Percentiles rank a stretch among this genome's conserved stretches.
These are phyloP conservation scores for Myrmecophaga tridactyla DNA, from an alignment of 2,113 vertebrate species.

Conservation along the genomic window DNA sequence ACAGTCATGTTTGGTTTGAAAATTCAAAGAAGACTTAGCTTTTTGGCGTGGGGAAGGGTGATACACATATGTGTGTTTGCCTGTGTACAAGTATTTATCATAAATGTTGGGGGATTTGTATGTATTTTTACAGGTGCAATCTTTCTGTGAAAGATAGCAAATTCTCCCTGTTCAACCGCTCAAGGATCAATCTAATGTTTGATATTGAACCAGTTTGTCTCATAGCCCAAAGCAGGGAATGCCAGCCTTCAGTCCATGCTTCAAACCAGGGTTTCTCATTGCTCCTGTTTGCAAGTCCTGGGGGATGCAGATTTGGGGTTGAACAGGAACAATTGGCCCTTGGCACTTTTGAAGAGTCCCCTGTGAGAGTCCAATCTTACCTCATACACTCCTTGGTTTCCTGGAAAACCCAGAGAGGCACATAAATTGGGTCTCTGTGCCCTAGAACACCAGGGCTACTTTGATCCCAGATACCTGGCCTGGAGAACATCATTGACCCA, in stretches of 20 bases:
- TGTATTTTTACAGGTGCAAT: slow-evolving; percentile 31
- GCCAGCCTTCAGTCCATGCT: neutral
- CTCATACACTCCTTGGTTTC: neutral
- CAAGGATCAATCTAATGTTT: slow-evolving; percentile 4
- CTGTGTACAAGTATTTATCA: neutral
- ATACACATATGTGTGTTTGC: neutral
- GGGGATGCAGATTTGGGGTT: neutral
- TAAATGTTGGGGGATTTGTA: slow-evolving; percentile 39
- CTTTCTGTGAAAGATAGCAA: slow-evolving; percentile 16
- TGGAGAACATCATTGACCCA: neutral
- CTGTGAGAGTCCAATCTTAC: neutral
- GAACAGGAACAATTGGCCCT: neutral
- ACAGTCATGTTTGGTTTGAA: neutral
- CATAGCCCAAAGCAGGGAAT: neutral
- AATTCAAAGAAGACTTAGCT: neutral
- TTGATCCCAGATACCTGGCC: no score
- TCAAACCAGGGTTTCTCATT: neutral
- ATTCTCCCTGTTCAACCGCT: neutral
- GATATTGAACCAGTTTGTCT: neutral
- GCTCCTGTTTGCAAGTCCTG: neutral
- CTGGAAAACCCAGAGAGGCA: neutral
- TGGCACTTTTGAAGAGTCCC: neutral
- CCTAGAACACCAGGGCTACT: neutral
- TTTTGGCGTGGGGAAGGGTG: fast-evolving
- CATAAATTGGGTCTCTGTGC: neutral